Percentiles rank a stretch among this genome's conserved stretches.
phyloP scores from a whole-genome alignment of 1,140 invertebrate genomes.

The Hylaeus volcanicus region DNA sequence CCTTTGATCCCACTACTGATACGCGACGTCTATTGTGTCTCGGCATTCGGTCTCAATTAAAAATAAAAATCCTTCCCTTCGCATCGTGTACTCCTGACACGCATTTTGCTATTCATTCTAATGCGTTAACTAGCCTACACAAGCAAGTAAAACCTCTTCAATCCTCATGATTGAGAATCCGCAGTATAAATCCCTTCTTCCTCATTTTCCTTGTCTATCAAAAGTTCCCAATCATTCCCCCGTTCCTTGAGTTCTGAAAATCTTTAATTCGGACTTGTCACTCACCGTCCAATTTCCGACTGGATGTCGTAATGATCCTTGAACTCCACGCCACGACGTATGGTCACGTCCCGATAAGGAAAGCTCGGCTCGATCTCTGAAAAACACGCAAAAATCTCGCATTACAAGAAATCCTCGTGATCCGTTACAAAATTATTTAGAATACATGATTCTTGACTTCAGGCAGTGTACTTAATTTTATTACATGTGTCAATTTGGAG shows the following conservation, averaged over 20 bases:
- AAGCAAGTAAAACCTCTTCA: too few relatives aligned
- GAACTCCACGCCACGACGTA: slow-evolving; percentile 88
- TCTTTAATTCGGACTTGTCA: slow-evolving; percentile 25
- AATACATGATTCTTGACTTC: too few relatives aligned
- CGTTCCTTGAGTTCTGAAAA: too few relatives aligned
- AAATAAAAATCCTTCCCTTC: slow-evolving; percentile 34
- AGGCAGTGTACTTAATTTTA: too few relatives aligned
- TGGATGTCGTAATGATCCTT: slow-evolving; percentile 90
- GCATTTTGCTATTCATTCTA: not conserved
- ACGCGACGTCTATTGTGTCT: slow-evolving; percentile 16
- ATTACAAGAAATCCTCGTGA: not conserved
- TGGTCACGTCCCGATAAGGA: slow-evolving; percentile 89
- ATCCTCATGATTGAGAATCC: too few relatives aligned
- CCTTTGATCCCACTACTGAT: not conserved
- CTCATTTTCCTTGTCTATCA: too few relatives aligned
- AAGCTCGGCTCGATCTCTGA: slow-evolving; percentile 92
- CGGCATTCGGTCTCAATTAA: slow-evolving; percentile 20
- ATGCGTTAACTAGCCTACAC: too few relatives aligned
- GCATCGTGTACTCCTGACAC: not conserved
- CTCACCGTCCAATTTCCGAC: slow-evolving; percentile 89
- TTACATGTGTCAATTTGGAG: too few relatives aligned
- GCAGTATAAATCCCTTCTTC: too few relatives aligned
- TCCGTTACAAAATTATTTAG: not conserved
- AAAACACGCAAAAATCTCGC: slow-evolving; percentile 64
- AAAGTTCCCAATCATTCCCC: too few relatives aligned